Percentiles rank a stretch among this genome's conserved stretches.
These are phyloP conservation scores for Tachuris rubrigastra DNA, from an alignment of 2,113 vertebrate species.

Conservation along the genomic window DNA sequence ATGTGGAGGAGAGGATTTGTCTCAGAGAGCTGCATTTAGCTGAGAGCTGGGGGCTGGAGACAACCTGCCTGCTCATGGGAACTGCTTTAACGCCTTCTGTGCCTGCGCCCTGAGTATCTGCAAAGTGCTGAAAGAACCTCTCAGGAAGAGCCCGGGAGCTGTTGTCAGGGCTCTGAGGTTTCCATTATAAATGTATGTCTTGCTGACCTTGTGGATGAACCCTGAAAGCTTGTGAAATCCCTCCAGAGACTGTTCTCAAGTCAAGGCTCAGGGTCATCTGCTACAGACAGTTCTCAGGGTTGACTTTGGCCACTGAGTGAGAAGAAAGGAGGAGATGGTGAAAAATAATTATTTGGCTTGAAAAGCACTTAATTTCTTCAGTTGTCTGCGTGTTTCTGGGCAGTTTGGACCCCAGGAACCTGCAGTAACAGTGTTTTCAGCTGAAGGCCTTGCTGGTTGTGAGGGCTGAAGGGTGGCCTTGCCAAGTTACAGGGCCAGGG, in stretches of 20 bases:
- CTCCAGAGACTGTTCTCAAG: background rate
- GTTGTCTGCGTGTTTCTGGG: background rate
- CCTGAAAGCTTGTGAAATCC: background rate
- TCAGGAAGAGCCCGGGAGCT: background rate
- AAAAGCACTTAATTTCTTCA: background rate
- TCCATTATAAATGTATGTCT: background rate
- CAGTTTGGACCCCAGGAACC: background rate
- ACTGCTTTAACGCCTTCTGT: background rate
- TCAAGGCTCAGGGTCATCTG: background rate
- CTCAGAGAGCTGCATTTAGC: background rate
- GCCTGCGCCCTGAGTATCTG: background rate
- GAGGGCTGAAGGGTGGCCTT: background rate
- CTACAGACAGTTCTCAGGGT: background rate
- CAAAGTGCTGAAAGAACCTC: background rate
- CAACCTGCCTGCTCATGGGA: background rate
- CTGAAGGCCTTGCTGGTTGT: background rate
- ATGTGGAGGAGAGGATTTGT: background rate
- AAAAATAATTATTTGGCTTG: background rate
- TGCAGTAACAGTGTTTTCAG: background rate
- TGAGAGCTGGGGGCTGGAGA: background rate
- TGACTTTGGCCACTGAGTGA: background rate
- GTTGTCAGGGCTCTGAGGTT: background rate
- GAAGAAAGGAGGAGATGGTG: background rate
- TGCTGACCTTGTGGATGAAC: background rate
- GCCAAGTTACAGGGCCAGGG: background rate